A percentile compares a stretch with the other conserved stretches of the same genome.
Evolutionary conservation across 2,888 invertebrate genomes (phyloP).

Genomic region (Thalpophila matura): DNA sequence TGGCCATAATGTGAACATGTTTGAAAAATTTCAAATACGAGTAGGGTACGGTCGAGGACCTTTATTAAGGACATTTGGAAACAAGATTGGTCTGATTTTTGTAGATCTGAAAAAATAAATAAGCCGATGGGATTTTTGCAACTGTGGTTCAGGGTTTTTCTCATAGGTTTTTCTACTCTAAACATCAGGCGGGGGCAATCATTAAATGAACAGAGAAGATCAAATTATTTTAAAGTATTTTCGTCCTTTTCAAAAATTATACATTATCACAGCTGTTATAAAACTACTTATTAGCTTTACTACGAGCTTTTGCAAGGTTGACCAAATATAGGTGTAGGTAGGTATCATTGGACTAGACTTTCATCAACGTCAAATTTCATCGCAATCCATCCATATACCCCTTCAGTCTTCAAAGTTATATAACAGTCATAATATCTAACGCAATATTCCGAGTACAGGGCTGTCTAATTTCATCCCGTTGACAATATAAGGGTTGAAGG

Average conservation of each 20-base stretch:
- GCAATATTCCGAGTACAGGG: constrained; percentile 59
- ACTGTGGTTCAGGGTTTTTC: neutral
- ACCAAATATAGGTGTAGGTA: too few species aligned
- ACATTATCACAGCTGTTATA: too few species aligned
- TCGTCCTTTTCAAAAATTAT: too few species aligned
- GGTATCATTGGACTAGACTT: constrained; percentile 1
- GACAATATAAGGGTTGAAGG: constrained; percentile 80
- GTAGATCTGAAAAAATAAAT: constrained; percentile 4
- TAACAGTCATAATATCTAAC: constrained; percentile 67
- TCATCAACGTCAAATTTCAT: constrained; percentile 2
- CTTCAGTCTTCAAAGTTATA: constrained; percentile 46
- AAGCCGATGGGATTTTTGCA: neutral
- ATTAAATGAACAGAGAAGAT: too few species aligned
- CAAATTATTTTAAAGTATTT: too few species aligned
- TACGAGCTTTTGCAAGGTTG: too few species aligned
- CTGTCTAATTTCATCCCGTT: constrained; percentile 76
- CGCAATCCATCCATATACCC: constrained; percentile 20
- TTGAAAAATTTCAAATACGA: constrained; percentile 74
- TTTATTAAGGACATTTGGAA: constrained; percentile 36
- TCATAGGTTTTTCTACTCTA: too few species aligned
- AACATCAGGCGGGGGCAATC: neutral
- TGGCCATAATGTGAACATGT: constrained; percentile 81
- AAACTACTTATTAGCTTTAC: too few species aligned
- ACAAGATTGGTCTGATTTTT: constrained; percentile 35
- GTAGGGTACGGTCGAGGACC: constrained; percentile 58